phyloP scores from a whole-genome alignment of 2,797 vertebrate species.

The Amniataba percoides region DNA sequence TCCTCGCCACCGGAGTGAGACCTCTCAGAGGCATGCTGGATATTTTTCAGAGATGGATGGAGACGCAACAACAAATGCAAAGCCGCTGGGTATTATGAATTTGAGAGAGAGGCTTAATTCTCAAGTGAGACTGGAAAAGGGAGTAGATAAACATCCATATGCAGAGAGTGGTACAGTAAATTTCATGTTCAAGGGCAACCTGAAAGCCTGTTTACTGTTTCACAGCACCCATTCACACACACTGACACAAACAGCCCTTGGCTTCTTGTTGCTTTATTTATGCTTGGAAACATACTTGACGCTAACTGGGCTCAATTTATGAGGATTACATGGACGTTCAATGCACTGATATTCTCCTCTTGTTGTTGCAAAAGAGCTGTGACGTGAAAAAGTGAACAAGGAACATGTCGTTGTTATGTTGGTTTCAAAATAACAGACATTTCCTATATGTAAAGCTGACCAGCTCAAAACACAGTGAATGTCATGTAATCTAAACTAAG shows the following conservation, averaged over 20 bases:
- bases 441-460: conserved; percentile 13
- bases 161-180: conserved; percentile 48
- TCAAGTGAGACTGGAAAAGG: conserved; percentile 46
- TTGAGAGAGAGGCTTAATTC: conserved; percentile 65
- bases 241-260: conserved; percentile 3
- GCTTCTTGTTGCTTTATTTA: conserved; percentile 1
- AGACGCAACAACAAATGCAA: conserved; percentile 58
- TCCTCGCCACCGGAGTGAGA: conserved; percentile 57
- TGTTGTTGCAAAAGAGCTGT: background rate
- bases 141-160: conserved; percentile 32
- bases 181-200: conserved; percentile 49
- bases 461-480: conserved; percentile 21
- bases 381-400: background rate
- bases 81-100: conserved; percentile 61
- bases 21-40: conserved; percentile 53
- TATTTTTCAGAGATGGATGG: conserved; percentile 61
- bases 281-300: conserved; percentile 19
- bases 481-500: conserved; percentile 38
- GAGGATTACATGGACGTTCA: conserved; percentile 19
- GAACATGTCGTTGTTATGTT: conserved; percentile 19
- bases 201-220: conserved; percentile 50
- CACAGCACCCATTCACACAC: background rate
- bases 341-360: background rate
- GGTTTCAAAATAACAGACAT: conserved; percentile 30
- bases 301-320: conserved; percentile 8